A percentile compares a stretch with the other conserved stretches of the same genome.
Conservation (phyloP, 2,113 vertebrate genomes). For the Himantopus leucocephalus region DNA sequence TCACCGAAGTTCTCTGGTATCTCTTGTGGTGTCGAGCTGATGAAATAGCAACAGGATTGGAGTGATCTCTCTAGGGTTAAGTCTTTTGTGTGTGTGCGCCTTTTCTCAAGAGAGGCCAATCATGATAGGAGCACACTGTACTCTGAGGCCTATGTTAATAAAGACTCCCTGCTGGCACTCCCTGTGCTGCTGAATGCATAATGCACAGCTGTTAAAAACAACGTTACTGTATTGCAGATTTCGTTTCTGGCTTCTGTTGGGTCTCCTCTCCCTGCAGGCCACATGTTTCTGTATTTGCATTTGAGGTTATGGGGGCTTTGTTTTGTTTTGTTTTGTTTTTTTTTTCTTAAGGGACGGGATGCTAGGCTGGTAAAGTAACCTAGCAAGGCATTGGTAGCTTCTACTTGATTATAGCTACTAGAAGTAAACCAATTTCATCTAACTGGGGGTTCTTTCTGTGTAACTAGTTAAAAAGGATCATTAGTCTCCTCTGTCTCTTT, state of each 20-base stretch:
- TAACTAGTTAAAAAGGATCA: neutral
- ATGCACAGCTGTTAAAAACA: conserved; percentile 62
- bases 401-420: neutral
- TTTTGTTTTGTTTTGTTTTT: neutral
- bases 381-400: neutral
- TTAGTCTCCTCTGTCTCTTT: neutral
- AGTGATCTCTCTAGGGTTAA: conserved; percentile 53
- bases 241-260: neutral
- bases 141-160: conserved; percentile 50
- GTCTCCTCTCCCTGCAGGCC: neutral
- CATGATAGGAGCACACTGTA: conserved; percentile 41
- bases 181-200: conserved; percentile 52
- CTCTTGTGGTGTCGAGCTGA: neutral
- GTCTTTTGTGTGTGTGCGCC: neutral
- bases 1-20: neutral
- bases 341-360: neutral
- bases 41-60: conserved; percentile 34
- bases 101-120: conserved; percentile 58
- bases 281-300: neutral
- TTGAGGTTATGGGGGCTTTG: neutral
- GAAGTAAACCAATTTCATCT: neutral
- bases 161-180: conserved; percentile 49
- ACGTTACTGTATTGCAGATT: conserved; percentile 37
- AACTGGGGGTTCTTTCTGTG: neutral
- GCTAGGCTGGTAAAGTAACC: neutral